Base-by-base conservation (phyloP, 2,113 vertebrate species). In the Pheucticus melanocephalus region DNA sequence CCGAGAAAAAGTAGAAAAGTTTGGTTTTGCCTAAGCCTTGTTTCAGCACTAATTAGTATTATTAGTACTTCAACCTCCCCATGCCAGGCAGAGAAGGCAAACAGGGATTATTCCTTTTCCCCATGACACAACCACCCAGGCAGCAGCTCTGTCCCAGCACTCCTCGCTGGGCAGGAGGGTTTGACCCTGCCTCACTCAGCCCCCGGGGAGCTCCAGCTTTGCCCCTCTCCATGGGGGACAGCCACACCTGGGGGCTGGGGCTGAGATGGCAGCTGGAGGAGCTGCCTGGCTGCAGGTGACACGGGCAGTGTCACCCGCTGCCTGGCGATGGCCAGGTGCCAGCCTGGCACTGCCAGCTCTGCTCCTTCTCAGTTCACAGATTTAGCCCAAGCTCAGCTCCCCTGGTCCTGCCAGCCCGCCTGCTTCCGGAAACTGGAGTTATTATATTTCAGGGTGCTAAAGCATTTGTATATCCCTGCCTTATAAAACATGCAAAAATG, bases 401-500 rank as follows among this genome's bases (percentile, higher is more conserved):
- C 86, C 79, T 37, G 37, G 85, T 86, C 85, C 93, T 88, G 77
- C 88, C 88, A 94, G 79, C 84, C 88, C 2, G 59, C 90, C 91
- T 82, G 91, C 93, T 95, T 92, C 95, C 84, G 82, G 95, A 91
- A 96, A 92, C 65, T 84, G 90, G 44, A 91, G 90, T 50, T 54
- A 75, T 93, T 94, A 22, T 80, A 96, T 95, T 82, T 60, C 95
- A 92, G 90, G 47, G 88, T 91, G 94, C 92, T 95, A 95, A 96
- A 97, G 82, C 86, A 65, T 82, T 97, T 98, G 97, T 97, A 95
- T 96, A 97, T 98, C 94, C 96, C 92, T 97, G 97, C 96, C 97
- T 98, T 97, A 98, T 98, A 97, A 98, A 98, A 98, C 98, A 98
- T 98, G 98, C 97, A 97, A 98, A 98, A 98, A 98, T 98, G 97